Conservation (phyloP, 1,140 invertebrate species). For the Caligus rogercresseyi region DNA sequence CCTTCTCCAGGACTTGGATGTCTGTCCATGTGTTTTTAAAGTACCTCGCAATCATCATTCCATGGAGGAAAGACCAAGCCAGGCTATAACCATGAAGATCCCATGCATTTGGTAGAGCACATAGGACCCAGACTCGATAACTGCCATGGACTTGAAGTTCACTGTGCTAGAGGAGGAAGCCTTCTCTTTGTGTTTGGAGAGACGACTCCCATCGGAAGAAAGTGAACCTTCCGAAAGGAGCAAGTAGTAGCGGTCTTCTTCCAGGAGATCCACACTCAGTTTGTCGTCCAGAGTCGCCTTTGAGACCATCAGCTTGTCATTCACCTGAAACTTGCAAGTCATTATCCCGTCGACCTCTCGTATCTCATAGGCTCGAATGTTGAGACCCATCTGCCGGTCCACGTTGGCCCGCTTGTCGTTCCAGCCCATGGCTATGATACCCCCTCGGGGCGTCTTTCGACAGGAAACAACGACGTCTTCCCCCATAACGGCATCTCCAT, state of each 20-base stretch:
- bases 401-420: neutral
- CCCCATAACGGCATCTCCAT: constrained; percentile 3
- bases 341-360: neutral
- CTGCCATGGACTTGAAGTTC: constrained; percentile 1
- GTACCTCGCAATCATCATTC: constrained; percentile 73
- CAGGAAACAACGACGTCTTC: constrained; percentile 1
- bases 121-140: neutral
- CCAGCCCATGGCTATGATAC: neutral
- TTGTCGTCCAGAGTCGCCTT: neutral
- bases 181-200: neutral
- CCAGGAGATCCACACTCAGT: neutral
- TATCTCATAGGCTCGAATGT: neutral
- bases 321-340: neutral
- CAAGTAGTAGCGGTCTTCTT: neutral
- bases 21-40: constrained; percentile 75
- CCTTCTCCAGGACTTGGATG: constrained; percentile 59
- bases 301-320: neutral
- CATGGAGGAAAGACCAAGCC: constrained; percentile 69
- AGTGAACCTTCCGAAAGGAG: neutral
- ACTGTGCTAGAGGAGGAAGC: neutral
- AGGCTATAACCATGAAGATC: constrained; percentile 70
- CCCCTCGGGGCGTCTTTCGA: neutral
- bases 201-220: neutral
- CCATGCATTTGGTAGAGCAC: constrained; percentile 43
- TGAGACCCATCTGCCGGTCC: neutral